phyloP scores from a whole-genome alignment of 2,888 invertebrate species.

The Falcaria lacertinaria region DNA sequence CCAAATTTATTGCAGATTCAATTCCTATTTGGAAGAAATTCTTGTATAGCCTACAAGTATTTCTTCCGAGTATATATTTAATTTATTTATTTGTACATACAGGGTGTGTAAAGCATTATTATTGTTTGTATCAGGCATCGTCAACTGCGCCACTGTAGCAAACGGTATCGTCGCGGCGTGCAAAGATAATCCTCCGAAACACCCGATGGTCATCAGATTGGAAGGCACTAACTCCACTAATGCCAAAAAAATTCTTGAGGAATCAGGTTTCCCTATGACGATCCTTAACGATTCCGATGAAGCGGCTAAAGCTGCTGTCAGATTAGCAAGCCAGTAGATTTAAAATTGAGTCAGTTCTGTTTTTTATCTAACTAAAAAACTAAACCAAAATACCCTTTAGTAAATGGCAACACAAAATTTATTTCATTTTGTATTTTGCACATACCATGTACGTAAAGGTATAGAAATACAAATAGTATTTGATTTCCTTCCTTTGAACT shows the following conservation, averaged over 20 bases:
- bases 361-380: no score
- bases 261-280: conserved; percentile 90
- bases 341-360: no score
- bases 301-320: conserved; percentile 94
- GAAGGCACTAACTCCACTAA: conserved; percentile 96
- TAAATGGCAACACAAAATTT: no score
- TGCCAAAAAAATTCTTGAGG: conserved; percentile 89
- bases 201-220: conserved; percentile 95
- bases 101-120: neutral
- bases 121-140: conserved; percentile 86
- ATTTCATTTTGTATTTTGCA: no score
- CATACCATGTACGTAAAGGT: no score
- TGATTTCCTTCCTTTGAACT: no score
- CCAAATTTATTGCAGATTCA: no score
- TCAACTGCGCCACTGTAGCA: conserved; percentile 98
- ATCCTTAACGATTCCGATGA: conserved; percentile 93
- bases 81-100: neutral
- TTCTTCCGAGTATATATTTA: no score
- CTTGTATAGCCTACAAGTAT: no score
- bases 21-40: no score
- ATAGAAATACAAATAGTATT: no score
- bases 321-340: conserved; percentile 40
- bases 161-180: conserved; percentile 96
- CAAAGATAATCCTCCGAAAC: conserved; percentile 86
- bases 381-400: no score